Base-by-base conservation (phyloP, 1,140 invertebrate genomes). In the Eubasilissa regina region DNA sequence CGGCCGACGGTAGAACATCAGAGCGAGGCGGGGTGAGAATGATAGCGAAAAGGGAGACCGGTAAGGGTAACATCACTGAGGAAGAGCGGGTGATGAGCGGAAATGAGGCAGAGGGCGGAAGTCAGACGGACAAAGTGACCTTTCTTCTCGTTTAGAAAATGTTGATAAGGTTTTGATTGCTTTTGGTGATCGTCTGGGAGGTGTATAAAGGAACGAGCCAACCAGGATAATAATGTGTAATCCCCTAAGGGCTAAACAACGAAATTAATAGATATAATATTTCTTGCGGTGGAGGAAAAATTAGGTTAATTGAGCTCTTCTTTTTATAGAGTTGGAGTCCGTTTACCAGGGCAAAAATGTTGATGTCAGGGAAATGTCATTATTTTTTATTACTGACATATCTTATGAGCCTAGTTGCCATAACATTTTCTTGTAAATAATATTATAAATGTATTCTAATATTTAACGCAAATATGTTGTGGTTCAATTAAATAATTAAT, bases 61-160 rank as follows among this genome's bases (percentile, higher is more conserved):
- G n/a, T 8, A 51, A 51, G 48, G 48, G 48, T 8, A 15, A 0
- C 48, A 51, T 51, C 11, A 8, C 48, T 1, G n/a, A 13, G n/a
- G 48, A 51, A 51, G 11, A 8, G 48, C n/a, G 19, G 25, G 12
- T 25, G 19, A 62, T 35, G 58, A 21, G 58, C 19, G 58, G 58
- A 62, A 62, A 35, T 62, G 17, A 62, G 17, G 9, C 25, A 21
- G 25, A 62, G 25, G 58, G 58, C 19, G 58, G 58, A 62, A 62
- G 58, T 25, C 19, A 4, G 21, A 1, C 21, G 19, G 58, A 62
- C 58, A 62, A 62, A 62, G 58, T 25, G 15, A 19, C 15, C 19
- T 21, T 56, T 17, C 12, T 19, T 62, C 11, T 51, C 11, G 48
- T 51, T 51, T 51, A 13, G 48, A 21, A 25, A 62, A 51, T 51